phyloP scores from a whole-genome alignment of 2,888 invertebrate species.

The Eilema depressum region DNA sequence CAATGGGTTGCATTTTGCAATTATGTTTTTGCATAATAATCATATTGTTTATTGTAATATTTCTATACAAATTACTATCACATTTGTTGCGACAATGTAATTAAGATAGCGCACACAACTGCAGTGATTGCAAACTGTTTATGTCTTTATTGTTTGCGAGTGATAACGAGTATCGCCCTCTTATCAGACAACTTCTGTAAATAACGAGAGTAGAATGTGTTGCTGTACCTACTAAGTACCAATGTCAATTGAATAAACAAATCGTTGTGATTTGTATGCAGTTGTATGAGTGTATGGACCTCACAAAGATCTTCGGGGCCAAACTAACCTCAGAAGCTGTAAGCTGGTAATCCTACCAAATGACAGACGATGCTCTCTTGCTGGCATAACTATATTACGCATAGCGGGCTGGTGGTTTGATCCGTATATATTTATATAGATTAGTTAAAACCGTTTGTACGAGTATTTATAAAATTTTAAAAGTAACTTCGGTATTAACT shows the following conservation, averaged over 20 bases:
- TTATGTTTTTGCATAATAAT: neutral
- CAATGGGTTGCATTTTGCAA: neutral
- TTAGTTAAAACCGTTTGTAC: too few relatives aligned
- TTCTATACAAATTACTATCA: slow-evolving; percentile 42
- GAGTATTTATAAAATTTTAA: too few relatives aligned
- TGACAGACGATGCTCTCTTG: too few relatives aligned
- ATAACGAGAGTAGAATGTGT: slow-evolving; percentile 52
- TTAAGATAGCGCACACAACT: slow-evolving; percentile 58
- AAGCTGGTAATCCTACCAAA: too few relatives aligned
- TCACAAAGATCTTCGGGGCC: too few relatives aligned
- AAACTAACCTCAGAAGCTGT: too few relatives aligned
- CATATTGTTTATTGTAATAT: slow-evolving; percentile 13
- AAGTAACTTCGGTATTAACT: too few relatives aligned
- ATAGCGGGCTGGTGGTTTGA: too few relatives aligned
- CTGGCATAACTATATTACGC: too few relatives aligned
- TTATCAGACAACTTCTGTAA: slow-evolving; percentile 75
- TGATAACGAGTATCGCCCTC: slow-evolving; percentile 70
- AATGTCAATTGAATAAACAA: slow-evolving; percentile 34
- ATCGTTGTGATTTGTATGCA: neutral
- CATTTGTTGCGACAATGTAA: slow-evolving; percentile 55
- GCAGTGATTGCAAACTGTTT: slow-evolving; percentile 57
- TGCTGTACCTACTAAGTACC: slow-evolving; percentile 30
- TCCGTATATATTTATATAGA: too few relatives aligned
- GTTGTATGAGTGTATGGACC: neutral
- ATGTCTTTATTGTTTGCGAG: slow-evolving; percentile 74